Conservation (phyloP, 2,113 vertebrate species). For the Capreolus pygargus region DNA sequence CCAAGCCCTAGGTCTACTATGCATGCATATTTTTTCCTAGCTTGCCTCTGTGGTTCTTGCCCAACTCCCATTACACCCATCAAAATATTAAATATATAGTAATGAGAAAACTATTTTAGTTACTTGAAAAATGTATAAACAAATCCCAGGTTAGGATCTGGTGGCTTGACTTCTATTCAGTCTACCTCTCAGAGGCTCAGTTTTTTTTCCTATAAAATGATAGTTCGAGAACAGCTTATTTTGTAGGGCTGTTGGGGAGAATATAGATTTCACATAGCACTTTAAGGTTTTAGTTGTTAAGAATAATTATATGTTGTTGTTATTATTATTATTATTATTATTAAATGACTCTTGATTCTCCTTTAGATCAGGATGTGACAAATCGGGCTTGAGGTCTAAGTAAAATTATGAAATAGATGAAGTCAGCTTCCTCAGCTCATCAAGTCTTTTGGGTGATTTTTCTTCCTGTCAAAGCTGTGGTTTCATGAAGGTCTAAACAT, state of each 20-base stretch:
- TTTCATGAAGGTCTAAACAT: neutral
- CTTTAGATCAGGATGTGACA: neutral
- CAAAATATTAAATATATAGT: neutral
- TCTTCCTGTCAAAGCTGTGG: neutral
- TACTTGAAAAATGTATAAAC: neutral
- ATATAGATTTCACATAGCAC: neutral
- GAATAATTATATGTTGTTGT: neutral
- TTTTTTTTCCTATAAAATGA: neutral
- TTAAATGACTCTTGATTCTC: neutral
- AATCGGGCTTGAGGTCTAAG: neutral
- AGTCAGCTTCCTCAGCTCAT: neutral
- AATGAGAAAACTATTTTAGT: neutral
- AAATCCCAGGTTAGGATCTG: neutral
- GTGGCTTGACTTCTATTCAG: neutral
- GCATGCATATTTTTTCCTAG: neutral
- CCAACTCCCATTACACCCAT: neutral
- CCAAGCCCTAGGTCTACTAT: neutral
- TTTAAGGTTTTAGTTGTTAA: neutral
- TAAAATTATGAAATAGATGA: neutral
- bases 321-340: neutral
- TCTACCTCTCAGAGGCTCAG: neutral
- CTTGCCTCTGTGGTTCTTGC: neutral
- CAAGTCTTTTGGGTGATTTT: neutral
- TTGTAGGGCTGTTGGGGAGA: neutral
- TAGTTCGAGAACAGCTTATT: neutral